Conservation (phyloP, 2,888 invertebrate species). For the Folsomia manolachei region DNA sequence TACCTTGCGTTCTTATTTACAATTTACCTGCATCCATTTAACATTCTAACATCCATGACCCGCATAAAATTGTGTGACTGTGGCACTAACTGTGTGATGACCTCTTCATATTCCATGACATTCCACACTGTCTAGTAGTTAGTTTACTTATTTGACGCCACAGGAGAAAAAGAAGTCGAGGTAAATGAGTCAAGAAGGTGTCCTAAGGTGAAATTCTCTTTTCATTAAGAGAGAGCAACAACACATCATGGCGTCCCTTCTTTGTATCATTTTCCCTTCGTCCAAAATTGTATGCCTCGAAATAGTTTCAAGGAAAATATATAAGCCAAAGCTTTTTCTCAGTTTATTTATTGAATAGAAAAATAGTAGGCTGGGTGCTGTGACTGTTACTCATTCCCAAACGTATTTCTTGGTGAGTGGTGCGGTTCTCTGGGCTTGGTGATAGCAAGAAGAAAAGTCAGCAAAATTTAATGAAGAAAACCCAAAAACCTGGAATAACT, state of each 20-base stretch:
- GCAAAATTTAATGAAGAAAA: constrained; percentile 30
- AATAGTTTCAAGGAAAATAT: too few relatives aligned
- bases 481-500: neutral
- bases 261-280: neutral
- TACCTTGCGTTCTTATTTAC: too few relatives aligned
- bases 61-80: too few relatives aligned
- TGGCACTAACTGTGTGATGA: neutral
- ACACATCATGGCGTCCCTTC: neutral
- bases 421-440: too few relatives aligned
- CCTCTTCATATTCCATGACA: too few relatives aligned
- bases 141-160: neutral
- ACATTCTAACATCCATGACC: too few relatives aligned
- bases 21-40: too few relatives aligned
- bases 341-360: neutral
- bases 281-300: too few relatives aligned
- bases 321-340: too few relatives aligned
- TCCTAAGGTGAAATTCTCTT: neutral
- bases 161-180: neutral
- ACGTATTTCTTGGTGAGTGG: too few relatives aligned
- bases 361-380: neutral
- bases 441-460: constrained; percentile 15
- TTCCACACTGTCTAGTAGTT: neutral
- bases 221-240: neutral
- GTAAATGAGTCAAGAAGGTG: neutral
- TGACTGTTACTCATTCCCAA: too few relatives aligned